A percentile compares a stretch with the other conserved stretches of the same genome.
Evolutionary conservation across 1,140 invertebrate species (phyloP).

Genomic region (Magallana angulata): DNA sequence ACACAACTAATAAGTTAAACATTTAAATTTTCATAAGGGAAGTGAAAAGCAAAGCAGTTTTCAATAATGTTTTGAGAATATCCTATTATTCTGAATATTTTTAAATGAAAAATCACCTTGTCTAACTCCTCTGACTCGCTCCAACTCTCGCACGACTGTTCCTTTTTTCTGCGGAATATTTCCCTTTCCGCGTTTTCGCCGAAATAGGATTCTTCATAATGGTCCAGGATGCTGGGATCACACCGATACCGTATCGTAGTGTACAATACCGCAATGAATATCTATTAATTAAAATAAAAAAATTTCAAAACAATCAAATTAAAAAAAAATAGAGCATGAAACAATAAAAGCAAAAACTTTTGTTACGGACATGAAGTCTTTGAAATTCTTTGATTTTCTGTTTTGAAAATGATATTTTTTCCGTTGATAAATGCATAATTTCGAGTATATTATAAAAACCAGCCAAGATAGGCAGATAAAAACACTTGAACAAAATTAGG

Average conservation of each 20-base stretch:
- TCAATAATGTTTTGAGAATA: too few relatives aligned
- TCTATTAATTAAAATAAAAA: constrained; percentile 60
- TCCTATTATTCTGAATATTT: too few relatives aligned
- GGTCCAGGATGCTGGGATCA: constrained; percentile 72
- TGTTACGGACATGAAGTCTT: too few relatives aligned
- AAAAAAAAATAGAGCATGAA: neutral
- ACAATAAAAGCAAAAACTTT: too few relatives aligned
- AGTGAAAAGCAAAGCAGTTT: too few relatives aligned
- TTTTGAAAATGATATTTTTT: too few relatives aligned
- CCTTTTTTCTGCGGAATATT: constrained; percentile 60
- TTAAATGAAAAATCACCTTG: constrained; percentile 58
- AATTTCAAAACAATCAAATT: neutral
- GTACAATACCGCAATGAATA: constrained; percentile 68
- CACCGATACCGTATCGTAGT: constrained; percentile 70
- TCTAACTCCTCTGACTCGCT: constrained; percentile 72
- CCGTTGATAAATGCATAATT: too few relatives aligned
- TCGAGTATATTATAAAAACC: too few relatives aligned
- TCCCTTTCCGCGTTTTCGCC: constrained; percentile 64
- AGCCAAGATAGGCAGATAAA: too few relatives aligned
- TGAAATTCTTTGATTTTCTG: too few relatives aligned
- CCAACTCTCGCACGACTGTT: constrained; percentile 58
- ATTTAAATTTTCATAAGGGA: too few relatives aligned
- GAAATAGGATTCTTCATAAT: constrained; percentile 64
- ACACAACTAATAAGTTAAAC: neutral
- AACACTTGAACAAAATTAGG: too few relatives aligned